Evolutionary conservation across 2,113 vertebrate genomes (phyloP).

Genomic region (Glaucidium brasilianum): DNA sequence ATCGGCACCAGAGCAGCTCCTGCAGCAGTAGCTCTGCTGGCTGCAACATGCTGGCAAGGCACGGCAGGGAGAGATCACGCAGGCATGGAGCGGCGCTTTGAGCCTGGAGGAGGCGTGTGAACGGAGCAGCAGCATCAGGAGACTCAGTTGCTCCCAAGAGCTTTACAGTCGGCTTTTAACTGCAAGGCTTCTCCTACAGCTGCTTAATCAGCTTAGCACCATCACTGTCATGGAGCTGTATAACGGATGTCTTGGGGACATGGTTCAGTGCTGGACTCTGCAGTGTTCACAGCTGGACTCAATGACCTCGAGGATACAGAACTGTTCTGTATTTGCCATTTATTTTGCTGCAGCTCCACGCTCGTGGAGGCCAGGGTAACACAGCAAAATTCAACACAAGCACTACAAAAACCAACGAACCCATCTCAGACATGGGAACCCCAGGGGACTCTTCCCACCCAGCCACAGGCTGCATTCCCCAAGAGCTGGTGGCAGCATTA

Average conservation of each 20-base stretch:
- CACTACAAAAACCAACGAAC: too few relatives aligned
- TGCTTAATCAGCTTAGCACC: background rate
- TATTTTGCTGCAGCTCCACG: background rate
- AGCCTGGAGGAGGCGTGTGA: background rate
- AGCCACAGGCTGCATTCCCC: rapidly evolving
- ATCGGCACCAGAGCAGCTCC: background rate
- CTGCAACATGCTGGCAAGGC: background rate
- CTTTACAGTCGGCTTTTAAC: background rate
- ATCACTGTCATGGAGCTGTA: background rate
- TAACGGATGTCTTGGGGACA: background rate
- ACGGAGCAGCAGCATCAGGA: background rate
- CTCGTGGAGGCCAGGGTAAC: background rate
- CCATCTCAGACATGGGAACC: background rate
- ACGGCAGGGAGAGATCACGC: background rate
- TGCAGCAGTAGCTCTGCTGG: rapidly evolving
- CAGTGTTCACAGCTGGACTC: background rate
- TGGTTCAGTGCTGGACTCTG: background rate
- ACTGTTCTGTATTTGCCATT: background rate
- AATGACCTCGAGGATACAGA: background rate
- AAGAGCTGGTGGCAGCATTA: background rate
- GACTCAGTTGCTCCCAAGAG: background rate
- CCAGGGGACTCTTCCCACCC: background rate
- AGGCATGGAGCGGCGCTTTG: rapidly evolving
- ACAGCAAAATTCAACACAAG: background rate
- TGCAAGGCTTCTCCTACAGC: background rate